phyloP scores from a whole-genome alignment of 1,140 invertebrate species.

The Mya arenaria region DNA sequence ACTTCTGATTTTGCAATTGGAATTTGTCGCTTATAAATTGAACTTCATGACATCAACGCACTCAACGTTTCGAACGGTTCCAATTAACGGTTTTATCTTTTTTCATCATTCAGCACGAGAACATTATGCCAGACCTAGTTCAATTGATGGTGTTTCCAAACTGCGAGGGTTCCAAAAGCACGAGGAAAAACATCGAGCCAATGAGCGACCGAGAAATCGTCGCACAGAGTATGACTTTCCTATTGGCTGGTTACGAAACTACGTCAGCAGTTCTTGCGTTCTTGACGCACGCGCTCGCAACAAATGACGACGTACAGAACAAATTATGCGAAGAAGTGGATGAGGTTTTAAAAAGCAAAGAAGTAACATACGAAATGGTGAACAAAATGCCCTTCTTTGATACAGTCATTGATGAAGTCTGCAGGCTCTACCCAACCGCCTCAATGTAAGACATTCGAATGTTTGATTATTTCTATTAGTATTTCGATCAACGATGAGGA shows the following conservation, averaged over 20 bases:
- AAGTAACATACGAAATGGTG: slow-evolving; percentile 70
- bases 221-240: slow-evolving; percentile 75
- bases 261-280: slow-evolving; percentile 82
- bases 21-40: too few relatives aligned
- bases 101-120: slow-evolving; percentile 60
- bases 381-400: slow-evolving; percentile 75
- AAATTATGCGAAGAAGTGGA: slow-evolving; percentile 80
- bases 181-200: not conserved
- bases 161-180: slow-evolving; percentile 37
- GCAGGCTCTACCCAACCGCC: slow-evolving; percentile 76
- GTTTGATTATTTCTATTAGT: not conserved
- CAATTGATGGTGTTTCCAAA: slow-evolving; percentile 76
- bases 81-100: too few relatives aligned
- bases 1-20: too few relatives aligned
- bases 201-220: slow-evolving; percentile 76
- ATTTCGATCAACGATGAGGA: too few relatives aligned
- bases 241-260: slow-evolving; percentile 81
- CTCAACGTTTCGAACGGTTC: too few relatives aligned
- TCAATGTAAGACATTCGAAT: slow-evolving; percentile 68
- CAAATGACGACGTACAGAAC: slow-evolving; percentile 81
- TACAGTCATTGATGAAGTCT: slow-evolving; percentile 77
- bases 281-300: slow-evolving; percentile 80
- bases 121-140: slow-evolving; percentile 69
- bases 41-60: too few relatives aligned
- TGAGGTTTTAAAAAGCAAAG: slow-evolving; percentile 61